A percentile compares a stretch with the other conserved stretches of the same genome.
These are phyloP conservation scores for Syrmaticus mikado DNA, from an alignment of 2,113 vertebrate species.

Conservation along the genomic window DNA sequence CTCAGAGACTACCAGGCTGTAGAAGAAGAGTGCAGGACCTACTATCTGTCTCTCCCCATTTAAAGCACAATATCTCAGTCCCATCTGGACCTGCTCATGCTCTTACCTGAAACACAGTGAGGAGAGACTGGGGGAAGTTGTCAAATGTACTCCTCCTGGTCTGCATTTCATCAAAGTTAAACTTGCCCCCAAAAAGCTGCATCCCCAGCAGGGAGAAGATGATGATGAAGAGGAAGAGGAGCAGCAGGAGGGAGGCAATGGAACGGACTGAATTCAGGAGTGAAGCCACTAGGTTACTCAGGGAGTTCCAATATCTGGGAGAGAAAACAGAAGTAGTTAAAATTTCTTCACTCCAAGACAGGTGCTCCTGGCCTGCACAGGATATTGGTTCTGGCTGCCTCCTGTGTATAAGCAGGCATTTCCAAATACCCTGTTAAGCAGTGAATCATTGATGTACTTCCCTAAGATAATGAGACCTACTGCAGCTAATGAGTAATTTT, in stretches of 20 bases:
- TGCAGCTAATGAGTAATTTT: slow-evolving; percentile 66
- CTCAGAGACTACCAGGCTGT: background rate
- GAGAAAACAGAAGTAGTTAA: background rate
- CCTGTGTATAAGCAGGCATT: background rate
- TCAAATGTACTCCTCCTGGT: slow-evolving; percentile 96
- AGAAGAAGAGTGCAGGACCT: background rate
- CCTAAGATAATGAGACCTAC: slow-evolving; percentile 46
- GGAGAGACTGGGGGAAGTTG: slow-evolving; percentile 98
- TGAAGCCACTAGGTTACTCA: slow-evolving; percentile 98
- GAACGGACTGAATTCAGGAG: slow-evolving; percentile 98
- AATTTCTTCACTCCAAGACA: background rate
- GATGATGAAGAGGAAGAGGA: slow-evolving; percentile 99
- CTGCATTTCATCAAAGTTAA: slow-evolving; percentile 97
- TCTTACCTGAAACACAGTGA: slow-evolving; percentile 97
- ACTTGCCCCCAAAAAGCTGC: slow-evolving; percentile 99
- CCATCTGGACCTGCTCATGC: background rate
- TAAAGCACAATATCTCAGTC: background rate
- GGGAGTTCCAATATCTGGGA: slow-evolving; percentile 96
- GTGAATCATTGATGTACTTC: slow-evolving; percentile 54
- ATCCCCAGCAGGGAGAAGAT: slow-evolving; percentile 99
- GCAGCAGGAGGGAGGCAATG: slow-evolving; percentile 95
- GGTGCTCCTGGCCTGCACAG: background rate
- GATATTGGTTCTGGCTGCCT: slow-evolving; percentile 27
- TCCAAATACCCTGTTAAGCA: slow-evolving; percentile 52
- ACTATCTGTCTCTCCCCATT: accelerated